A percentile compares a stretch with the other conserved stretches of the same genome.
Conservation (phyloP, 2,888 invertebrate genomes). For the Bombylius major region DNA sequence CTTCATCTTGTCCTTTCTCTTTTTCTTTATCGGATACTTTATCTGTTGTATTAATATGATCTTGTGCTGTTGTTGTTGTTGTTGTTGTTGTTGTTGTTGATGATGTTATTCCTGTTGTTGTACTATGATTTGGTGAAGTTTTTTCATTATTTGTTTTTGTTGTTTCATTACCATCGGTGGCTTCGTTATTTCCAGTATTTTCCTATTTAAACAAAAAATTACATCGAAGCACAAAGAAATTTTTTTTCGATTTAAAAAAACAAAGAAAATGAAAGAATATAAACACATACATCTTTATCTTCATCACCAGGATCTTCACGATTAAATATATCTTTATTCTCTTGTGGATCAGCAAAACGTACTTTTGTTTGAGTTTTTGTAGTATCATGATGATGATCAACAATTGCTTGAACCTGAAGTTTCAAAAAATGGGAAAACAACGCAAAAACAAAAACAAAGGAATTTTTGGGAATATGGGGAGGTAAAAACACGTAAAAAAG, state of each 20-base stretch:
- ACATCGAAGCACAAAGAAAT: neutral
- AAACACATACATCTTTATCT: constrained; percentile 8
- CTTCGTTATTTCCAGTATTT: constrained; percentile 15
- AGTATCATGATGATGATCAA: constrained; percentile 78
- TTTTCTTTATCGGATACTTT: constrained; percentile 15
- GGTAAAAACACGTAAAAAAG: too few relatives aligned
- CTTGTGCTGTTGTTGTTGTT: neutral
- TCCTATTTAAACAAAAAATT: constrained; percentile 18
- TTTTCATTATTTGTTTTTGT: constrained; percentile 9
- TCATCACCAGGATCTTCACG: constrained; percentile 6
- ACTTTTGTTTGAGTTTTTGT: constrained; percentile 71
- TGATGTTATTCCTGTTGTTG: neutral
- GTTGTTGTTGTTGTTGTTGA: neutral
- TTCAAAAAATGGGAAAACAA: too few relatives aligned
- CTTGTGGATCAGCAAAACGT: constrained; percentile 61
- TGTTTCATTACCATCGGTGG: constrained; percentile 5
- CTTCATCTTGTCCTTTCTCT: constrained; percentile 14
- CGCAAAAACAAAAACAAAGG: neutral
- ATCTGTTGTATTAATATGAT: constrained; percentile 10
- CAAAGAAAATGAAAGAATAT: neutral
- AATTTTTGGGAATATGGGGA: neutral
- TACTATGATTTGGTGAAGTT: constrained; percentile 11
- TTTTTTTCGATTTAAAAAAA: neutral
- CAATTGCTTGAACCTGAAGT: constrained; percentile 78
- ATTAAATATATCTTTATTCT: constrained; percentile 7